Conservation (phyloP, 2,888 invertebrate genomes). For the Harpalus rubripes region DNA sequence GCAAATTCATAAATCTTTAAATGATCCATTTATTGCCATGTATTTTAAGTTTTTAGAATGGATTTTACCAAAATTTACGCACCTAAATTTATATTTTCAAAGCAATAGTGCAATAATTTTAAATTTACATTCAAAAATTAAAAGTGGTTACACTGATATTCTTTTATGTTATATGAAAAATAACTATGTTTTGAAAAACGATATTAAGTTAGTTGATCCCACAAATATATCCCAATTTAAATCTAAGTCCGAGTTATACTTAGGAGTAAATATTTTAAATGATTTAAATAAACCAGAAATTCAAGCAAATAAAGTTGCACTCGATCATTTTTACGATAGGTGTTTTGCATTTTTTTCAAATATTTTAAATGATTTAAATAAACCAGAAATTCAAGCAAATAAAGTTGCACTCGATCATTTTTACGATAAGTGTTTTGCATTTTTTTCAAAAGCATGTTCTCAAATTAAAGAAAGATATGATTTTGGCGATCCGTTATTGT, state of each 20-base stretch:
- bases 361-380: too few species aligned
- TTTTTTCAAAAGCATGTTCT: background rate
- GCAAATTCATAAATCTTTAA: background rate
- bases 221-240: background rate
- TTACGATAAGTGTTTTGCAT: background rate
- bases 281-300: background rate
- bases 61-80: background rate
- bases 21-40: background rate
- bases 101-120: background rate
- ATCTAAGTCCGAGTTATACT: background rate
- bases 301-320: too few species aligned
- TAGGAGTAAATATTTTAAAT: conserved; percentile 7
- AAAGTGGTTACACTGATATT: background rate
- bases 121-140: conserved; percentile 1
- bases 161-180: background rate
- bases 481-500: background rate
- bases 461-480: conserved; percentile 5
- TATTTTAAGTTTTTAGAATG: background rate
- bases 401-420: background rate
- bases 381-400: too few species aligned
- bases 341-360: too few species aligned
- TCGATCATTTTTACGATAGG: too few species aligned
- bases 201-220: background rate
- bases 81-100: background rate
- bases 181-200: background rate